Base-by-base conservation (phyloP, 2,888 invertebrate species). In the Harpagoxenus sublaevis region DNA sequence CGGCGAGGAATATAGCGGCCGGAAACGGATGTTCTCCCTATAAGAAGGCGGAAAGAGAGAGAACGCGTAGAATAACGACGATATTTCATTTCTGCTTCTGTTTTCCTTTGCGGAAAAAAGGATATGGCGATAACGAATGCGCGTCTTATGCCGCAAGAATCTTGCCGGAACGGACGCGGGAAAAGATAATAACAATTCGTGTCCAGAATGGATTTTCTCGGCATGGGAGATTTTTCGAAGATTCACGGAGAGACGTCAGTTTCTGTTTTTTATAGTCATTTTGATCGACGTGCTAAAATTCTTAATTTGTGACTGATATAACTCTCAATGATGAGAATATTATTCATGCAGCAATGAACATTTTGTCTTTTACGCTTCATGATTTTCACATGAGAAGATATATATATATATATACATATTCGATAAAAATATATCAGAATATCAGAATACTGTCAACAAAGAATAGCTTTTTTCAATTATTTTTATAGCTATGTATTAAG, bases 61-160 rank as follows among this genome's bases (percentile, higher is more conserved):
- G 39, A 28, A 28, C 39, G 35, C 60, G 35, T 23, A 23, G 39
- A 60, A 48, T 60, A 60, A 81, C 48, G 42, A 81, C 60, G 57
- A 81, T 71, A 81, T 81, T 81, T 81, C 48, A 71, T 51, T 39
- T n/a, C 35, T 18, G 60, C 23, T 51, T 79, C 71, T 71, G 70
- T 70, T 79, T 60, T 60, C 45, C 28, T 71, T 35, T 3, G 48
- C 23, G 60, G n/a, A 18, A 6, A 18, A 51, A 60, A 39, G 35
- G 39, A 48, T 28, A 60, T 51, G 57, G 45, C 35, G 71, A 62
- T 81, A 81, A 71, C 60, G 79, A 81, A 81, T 70, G 70, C 70
- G 8, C 60, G 31, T 9, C 68, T 45, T 35, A 48, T 60, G 55
- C 4, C 35, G 48, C 28, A 39, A 23, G 35, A 71, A 66, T 68